phyloP scores from a whole-genome alignment of 2,888 invertebrate genomes.

The Trichacis sp. region DNA sequence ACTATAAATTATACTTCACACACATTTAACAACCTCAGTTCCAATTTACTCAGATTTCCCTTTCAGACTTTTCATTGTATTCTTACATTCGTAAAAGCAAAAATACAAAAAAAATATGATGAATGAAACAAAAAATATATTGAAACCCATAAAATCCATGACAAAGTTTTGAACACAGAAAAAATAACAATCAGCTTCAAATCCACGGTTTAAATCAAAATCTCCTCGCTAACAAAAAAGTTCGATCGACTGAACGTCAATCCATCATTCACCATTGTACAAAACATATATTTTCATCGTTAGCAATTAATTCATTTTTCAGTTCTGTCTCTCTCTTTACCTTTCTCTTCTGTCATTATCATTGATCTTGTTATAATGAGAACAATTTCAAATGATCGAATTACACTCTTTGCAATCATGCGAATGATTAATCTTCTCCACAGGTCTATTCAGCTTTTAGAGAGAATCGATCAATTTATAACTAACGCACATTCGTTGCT shows the following conservation, averaged over 20 bases:
- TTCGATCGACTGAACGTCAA: slow-evolving; percentile 9
- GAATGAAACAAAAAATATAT: too few relatives aligned
- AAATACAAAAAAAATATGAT: too few relatives aligned
- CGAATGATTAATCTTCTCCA: slow-evolving; percentile 40
- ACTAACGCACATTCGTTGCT: slow-evolving; percentile 52
- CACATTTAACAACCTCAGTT: too few relatives aligned
- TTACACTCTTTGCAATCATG: too few relatives aligned
- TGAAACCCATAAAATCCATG: too few relatives aligned
- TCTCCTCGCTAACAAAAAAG: slow-evolving; percentile 8
- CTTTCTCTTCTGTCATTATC: slow-evolving; percentile 10
- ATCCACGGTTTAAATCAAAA: neutral
- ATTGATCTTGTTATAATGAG: slow-evolving; percentile 26
- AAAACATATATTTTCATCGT: slow-evolving; percentile 42
- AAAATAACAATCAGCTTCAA: too few relatives aligned
- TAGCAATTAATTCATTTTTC: neutral
- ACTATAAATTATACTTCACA: too few relatives aligned
- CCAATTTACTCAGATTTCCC: too few relatives aligned
- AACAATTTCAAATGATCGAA: slow-evolving; percentile 14
- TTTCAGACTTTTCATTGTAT: too few relatives aligned
- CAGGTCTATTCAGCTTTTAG: slow-evolving; percentile 63
- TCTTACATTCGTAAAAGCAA: too few relatives aligned
- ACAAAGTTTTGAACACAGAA: too few relatives aligned
- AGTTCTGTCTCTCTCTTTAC: slow-evolving; percentile 20
- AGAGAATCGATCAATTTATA: slow-evolving; percentile 55
- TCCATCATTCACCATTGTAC: slow-evolving; percentile 48